These are phyloP conservation scores for Phortica okadai DNA, from an alignment of 2,888 invertebrate genomes.

Conservation along the genomic window DNA sequence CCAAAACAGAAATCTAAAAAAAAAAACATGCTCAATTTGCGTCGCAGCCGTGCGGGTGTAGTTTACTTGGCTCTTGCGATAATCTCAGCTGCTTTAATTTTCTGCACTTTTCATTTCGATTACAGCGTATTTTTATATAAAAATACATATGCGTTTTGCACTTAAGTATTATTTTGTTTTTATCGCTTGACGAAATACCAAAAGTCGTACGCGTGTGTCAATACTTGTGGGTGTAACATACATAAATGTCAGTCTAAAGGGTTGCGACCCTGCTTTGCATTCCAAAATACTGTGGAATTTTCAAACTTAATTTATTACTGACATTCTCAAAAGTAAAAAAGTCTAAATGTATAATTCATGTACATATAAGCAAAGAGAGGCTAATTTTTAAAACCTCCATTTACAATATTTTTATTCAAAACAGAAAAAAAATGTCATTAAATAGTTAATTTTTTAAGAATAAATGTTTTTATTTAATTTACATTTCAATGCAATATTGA, in stretches of 20 bases:
- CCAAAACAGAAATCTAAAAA: neutral
- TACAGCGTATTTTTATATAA: constrained; percentile 11
- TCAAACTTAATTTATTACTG: too few relatives aligned
- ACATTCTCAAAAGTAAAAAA: too few relatives aligned
- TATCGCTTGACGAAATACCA: constrained; percentile 16
- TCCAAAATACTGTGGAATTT: neutral
- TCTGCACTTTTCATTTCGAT: constrained; percentile 22
- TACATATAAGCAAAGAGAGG: too few relatives aligned
- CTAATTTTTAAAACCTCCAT: too few relatives aligned
- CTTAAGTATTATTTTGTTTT: constrained; percentile 11
- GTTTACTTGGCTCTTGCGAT: neutral
- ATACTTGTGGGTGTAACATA: neutral
- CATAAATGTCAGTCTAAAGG: neutral
- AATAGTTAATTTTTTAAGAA: too few relatives aligned
- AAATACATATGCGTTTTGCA: neutral
- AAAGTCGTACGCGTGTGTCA: constrained; percentile 8
- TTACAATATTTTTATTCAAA: too few relatives aligned
- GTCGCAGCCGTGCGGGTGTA: constrained; percentile 9
- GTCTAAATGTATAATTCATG: too few relatives aligned
- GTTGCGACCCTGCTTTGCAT: too few relatives aligned
- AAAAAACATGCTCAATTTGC: constrained; percentile 7
- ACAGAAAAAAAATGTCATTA: too few relatives aligned
- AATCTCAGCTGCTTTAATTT: neutral
- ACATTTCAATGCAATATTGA: too few relatives aligned
- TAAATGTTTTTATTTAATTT: too few relatives aligned